Evolutionary conservation across 2,888 invertebrate genomes (phyloP).

Genomic region (Odontocolon sp.): DNA sequence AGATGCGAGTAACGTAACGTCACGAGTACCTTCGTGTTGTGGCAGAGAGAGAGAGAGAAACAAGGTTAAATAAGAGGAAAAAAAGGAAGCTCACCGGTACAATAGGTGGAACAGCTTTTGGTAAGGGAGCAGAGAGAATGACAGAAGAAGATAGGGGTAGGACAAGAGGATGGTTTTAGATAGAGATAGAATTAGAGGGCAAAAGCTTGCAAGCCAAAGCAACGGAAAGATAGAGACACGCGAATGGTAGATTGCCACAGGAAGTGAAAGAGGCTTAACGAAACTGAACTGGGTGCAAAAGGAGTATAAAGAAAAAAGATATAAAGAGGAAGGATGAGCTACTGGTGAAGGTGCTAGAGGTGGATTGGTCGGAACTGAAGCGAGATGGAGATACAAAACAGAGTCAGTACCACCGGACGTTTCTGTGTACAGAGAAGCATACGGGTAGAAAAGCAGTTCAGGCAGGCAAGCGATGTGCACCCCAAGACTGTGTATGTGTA

Average conservation of each 20-base stretch:
- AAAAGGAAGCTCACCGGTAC: background rate
- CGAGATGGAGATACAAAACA: background rate
- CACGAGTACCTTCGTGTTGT: background rate
- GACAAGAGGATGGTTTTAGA: slow-evolving; percentile 9
- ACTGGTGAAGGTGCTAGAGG: slow-evolving; percentile 20
- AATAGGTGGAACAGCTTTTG: background rate
- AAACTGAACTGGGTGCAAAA: slow-evolving; percentile 1
- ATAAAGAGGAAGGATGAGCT: slow-evolving; percentile 11
- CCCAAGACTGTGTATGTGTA: background rate
- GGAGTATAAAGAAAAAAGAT: background rate
- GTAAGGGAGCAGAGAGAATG: background rate
- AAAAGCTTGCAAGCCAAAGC: slow-evolving; percentile 19
- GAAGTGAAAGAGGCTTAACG: slow-evolving; percentile 30
- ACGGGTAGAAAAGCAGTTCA: slow-evolving; percentile 1
- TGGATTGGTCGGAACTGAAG: slow-evolving; percentile 15
- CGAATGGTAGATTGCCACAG: slow-evolving; percentile 26
- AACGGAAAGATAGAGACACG: slow-evolving; percentile 36
- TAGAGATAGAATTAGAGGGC: slow-evolving; percentile 28
- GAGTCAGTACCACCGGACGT: slow-evolving; percentile 8
- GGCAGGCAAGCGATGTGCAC: slow-evolving; percentile 1
- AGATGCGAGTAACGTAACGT: background rate
- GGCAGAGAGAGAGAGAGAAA: background rate
- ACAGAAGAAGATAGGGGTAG: background rate
- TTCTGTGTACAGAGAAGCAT: slow-evolving; percentile 14
- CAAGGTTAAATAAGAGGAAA: background rate